Percentiles rank a stretch among this genome's conserved stretches.
phyloP scores from a whole-genome alignment of 2,113 vertebrate genomes.

The Herpailurus yagouaroundi region DNA sequence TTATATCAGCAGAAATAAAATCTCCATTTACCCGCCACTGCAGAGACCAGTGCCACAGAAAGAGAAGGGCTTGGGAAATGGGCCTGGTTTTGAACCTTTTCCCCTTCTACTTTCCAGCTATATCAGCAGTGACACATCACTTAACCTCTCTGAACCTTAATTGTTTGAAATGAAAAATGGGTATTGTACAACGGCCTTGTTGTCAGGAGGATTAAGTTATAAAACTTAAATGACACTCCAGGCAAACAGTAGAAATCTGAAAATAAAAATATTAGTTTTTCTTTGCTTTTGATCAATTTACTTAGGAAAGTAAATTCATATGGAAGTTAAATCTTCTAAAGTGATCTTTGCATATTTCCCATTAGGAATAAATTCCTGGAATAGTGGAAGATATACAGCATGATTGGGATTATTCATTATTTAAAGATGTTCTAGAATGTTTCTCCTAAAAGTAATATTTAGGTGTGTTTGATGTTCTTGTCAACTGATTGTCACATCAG shows the following conservation, averaged over 20 bases:
- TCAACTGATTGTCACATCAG: background rate
- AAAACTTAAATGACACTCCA: background rate
- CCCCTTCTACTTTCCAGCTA: background rate
- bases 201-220: background rate
- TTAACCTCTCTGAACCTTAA: background rate
- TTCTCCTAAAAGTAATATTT: background rate
- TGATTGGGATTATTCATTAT: background rate
- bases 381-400: background rate
- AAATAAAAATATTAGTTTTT: background rate
- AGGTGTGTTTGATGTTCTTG: background rate
- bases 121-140: background rate
- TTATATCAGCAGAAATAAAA: background rate
- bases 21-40: background rate
- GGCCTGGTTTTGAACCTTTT: background rate
- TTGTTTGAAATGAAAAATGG: constrained; percentile 23
- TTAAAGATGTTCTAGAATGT: background rate
- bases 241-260: background rate
- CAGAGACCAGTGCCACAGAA: background rate
- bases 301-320: background rate
- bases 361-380: background rate
- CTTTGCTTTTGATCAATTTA: background rate
- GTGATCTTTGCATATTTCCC: background rate
- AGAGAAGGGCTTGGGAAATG: background rate
- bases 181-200: background rate
- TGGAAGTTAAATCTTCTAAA: constrained; percentile 28